These are phyloP conservation scores for Stegostoma tigrinum DNA, from an alignment of 2,113 vertebrate species.

Conservation along the genomic window DNA sequence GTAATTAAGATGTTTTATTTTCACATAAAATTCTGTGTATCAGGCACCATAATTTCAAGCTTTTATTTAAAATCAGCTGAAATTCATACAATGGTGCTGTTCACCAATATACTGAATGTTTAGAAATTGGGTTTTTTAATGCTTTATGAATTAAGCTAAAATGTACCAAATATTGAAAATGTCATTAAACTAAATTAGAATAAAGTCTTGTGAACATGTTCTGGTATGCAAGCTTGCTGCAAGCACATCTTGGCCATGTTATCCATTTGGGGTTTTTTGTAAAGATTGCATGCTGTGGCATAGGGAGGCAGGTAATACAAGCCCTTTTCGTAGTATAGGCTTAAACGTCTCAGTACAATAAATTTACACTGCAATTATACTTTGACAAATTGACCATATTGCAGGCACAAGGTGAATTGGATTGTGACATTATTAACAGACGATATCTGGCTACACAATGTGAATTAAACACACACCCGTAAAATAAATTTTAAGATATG, in stretches of 20 bases:
- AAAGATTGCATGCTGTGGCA: neutral
- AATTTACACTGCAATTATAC: neutral
- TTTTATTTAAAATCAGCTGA: neutral
- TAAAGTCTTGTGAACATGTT: neutral
- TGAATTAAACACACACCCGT: too few species aligned
- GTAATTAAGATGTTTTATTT: neutral
- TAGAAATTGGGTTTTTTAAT: neutral
- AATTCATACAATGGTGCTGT: neutral
- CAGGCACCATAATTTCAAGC: neutral
- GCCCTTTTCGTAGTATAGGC: neutral
- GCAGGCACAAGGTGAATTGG: neutral
- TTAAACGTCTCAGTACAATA: neutral
- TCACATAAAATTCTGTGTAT: neutral
- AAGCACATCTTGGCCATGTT: neutral
- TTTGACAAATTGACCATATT: neutral
- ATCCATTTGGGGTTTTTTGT: neutral
- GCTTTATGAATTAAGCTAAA: neutral
- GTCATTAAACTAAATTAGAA: neutral
- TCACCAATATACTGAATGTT: neutral
- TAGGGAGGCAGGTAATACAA: neutral
- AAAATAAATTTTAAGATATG: too few species aligned
- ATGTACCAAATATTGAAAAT: neutral
- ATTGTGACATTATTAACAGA: neutral
- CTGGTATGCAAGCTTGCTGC: neutral
- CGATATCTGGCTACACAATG: neutral